phyloP scores from a whole-genome alignment of 35 echinoderm and acorn worm genomes.

The Lytechinus variegatus region DNA sequence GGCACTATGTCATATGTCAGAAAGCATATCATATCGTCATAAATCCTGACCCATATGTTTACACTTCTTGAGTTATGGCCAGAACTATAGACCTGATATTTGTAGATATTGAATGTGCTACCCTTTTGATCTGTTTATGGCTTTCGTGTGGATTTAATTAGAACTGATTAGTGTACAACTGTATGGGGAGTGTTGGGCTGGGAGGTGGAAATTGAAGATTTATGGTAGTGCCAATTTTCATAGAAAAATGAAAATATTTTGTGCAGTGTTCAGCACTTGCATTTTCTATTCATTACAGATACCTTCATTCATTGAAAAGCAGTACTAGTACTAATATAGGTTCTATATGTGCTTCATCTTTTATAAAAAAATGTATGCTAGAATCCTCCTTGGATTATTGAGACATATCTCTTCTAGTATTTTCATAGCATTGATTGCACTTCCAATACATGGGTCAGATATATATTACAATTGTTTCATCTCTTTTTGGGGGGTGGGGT shows the following conservation, averaged over 20 bases:
- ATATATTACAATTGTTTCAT: neutral
- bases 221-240: neutral
- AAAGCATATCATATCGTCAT: neutral
- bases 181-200: neutral
- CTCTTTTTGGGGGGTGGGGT: too few relatives aligned
- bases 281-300: neutral
- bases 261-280: neutral
- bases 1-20: neutral
- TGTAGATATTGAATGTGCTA: neutral
- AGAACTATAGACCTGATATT: neutral
- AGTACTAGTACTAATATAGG: too few relatives aligned
- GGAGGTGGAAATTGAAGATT: neutral
- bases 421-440: neutral
- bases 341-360: too few relatives aligned
- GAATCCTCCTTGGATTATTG: neutral
- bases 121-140: neutral
- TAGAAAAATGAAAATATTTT: neutral
- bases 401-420: neutral
- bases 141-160: neutral
- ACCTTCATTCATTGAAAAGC: neutral
- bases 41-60: neutral
- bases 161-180: neutral
- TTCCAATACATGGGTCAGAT: neutral
- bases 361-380: too few relatives aligned
- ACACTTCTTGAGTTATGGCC: neutral